These are phyloP conservation scores for Ophioninae sp. DNA, from an alignment of 2,888 invertebrate genomes.

Conservation along the genomic window DNA sequence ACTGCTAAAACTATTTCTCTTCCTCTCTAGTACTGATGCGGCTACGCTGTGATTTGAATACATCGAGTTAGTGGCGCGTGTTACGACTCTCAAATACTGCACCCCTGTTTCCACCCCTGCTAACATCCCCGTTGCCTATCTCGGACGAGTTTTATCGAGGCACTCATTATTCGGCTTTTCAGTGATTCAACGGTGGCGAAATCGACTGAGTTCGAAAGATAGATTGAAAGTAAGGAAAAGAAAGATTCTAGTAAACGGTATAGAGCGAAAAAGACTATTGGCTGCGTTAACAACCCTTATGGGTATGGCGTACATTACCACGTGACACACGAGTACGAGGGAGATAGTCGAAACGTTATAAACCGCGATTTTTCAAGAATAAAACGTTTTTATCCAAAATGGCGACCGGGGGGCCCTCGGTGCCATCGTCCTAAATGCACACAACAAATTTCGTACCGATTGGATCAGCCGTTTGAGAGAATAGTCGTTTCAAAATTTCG, in stretches of 20 bases:
- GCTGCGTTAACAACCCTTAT: slow-evolving; percentile 27
- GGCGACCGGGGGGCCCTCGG: too few species aligned
- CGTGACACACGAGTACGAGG: too few species aligned
- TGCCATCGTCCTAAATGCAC: too few species aligned
- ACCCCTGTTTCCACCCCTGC: slow-evolving; percentile 49
- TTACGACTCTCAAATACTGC: slow-evolving; percentile 72
- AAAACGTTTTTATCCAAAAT: too few species aligned
- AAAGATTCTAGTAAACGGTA: slow-evolving; percentile 26
- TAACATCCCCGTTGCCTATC: slow-evolving; percentile 44
- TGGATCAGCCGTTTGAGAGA: too few species aligned
- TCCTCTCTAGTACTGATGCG: slow-evolving; percentile 67
- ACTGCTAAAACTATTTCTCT: slow-evolving; percentile 77
- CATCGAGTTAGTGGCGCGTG: slow-evolving; percentile 80
- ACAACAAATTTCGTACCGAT: too few species aligned
- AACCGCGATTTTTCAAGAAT: too few species aligned
- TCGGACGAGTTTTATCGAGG: slow-evolving; percentile 58
- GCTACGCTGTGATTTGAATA: slow-evolving; percentile 79
- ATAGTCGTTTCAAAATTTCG: too few species aligned
- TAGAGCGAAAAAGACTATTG: not conserved
- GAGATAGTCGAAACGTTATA: too few species aligned
- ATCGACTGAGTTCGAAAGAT: slow-evolving; percentile 5
- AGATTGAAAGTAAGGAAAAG: slow-evolving; percentile 23
- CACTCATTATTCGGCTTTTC: slow-evolving; percentile 67
- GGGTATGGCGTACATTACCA: too few species aligned
- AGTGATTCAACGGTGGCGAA: slow-evolving; percentile 53